These are phyloP conservation scores for Deroplatys truncata DNA, from an alignment of 2,888 invertebrate genomes.

Conservation along the genomic window DNA sequence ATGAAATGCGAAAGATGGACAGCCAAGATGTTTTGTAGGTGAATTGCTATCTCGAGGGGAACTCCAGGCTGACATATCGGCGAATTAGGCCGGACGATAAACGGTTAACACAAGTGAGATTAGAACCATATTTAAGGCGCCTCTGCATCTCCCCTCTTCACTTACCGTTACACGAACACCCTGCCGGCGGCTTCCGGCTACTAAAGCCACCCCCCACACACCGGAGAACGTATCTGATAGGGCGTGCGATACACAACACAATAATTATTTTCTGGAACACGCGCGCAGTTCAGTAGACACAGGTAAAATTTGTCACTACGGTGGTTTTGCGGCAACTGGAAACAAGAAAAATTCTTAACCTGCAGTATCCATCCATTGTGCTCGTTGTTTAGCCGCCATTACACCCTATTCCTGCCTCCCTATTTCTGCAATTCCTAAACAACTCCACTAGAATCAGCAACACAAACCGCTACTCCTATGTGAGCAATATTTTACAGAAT, in stretches of 20 bases:
- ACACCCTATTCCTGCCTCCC: too few relatives aligned
- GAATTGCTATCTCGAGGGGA: not conserved
- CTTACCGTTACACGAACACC: constrained; percentile 6
- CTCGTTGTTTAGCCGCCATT: too few relatives aligned
- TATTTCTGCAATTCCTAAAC: too few relatives aligned
- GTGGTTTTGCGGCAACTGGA: not conserved
- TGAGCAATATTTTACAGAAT: too few relatives aligned
- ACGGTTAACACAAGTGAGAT: constrained; percentile 11
- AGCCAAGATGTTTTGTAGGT: not conserved
- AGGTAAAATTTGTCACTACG: not conserved
- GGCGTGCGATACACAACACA: not conserved
- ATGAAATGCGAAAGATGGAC: too few relatives aligned
- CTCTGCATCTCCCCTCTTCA: constrained; percentile 2
- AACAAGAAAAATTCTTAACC: too few relatives aligned
- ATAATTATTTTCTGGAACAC: not conserved
- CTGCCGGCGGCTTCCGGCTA: not conserved
- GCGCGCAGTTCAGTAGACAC: not conserved
- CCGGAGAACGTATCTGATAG: not conserved
- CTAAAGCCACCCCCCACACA: not conserved
- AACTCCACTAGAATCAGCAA: too few relatives aligned
- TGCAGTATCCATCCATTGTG: too few relatives aligned
- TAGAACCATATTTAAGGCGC: constrained; percentile 21
- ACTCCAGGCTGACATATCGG: not conserved
- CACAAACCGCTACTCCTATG: too few relatives aligned
- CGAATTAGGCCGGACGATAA: constrained; percentile 17